Conservation (phyloP, 1,140 invertebrate species). For the Drosophila pseudoananassae region DNA sequence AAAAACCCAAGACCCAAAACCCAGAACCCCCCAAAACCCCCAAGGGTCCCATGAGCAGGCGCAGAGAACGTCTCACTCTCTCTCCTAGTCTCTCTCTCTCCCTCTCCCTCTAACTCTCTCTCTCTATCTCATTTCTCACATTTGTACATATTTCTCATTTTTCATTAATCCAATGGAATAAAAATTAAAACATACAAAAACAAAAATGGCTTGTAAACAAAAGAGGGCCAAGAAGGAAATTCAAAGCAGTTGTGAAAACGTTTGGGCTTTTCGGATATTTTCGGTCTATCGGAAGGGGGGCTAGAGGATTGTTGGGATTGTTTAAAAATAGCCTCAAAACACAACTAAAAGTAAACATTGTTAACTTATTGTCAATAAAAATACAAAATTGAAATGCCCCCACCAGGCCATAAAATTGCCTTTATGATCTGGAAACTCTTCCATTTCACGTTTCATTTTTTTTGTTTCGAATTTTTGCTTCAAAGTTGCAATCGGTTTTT, state of each 20-base stretch:
- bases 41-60: slow-evolving; percentile 59
- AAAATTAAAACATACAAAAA: slow-evolving; percentile 57
- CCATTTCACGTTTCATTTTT: slow-evolving; percentile 22
- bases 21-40: slow-evolving; percentile 16
- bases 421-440: slow-evolving; percentile 67
- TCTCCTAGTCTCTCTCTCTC: slow-evolving; percentile 15
- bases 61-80: slow-evolving; percentile 35
- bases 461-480: slow-evolving; percentile 26
- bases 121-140: slow-evolving; percentile 29
- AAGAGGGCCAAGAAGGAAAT: slow-evolving; percentile 18
- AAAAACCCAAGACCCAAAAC: background rate
- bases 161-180: slow-evolving; percentile 44
- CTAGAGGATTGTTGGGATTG: slow-evolving; percentile 45
- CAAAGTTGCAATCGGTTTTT: slow-evolving; percentile 40
- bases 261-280: slow-evolving; percentile 12
- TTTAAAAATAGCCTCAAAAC: slow-evolving; percentile 66
- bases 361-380: slow-evolving; percentile 80
- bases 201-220: slow-evolving; percentile 61
- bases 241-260: slow-evolving; percentile 12
- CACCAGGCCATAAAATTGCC: slow-evolving; percentile 63
- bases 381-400: slow-evolving; percentile 63
- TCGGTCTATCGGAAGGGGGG: slow-evolving; percentile 1
- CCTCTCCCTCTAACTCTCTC: slow-evolving; percentile 10
- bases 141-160: slow-evolving; percentile 52
- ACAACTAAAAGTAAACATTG: slow-evolving; percentile 74